Percentiles rank a stretch among this genome's conserved stretches.
These are phyloP conservation scores for Notamacropus eugenii DNA, from an alignment of 2,797 vertebrate genomes.

Conservation along the genomic window DNA sequence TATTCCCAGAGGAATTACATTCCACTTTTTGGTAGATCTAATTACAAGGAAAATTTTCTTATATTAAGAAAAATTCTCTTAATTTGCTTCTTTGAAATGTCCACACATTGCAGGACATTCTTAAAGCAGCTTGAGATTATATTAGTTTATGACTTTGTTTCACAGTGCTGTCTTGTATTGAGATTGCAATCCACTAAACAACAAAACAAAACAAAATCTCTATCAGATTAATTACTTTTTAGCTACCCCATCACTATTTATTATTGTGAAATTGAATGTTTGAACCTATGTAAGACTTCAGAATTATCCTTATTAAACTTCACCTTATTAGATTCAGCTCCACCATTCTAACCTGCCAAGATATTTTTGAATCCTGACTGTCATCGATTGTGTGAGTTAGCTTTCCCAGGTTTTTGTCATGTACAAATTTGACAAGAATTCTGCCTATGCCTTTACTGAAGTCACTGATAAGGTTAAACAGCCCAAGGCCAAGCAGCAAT, in stretches of 20 bases:
- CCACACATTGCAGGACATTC: neutral
- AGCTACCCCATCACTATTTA: neutral
- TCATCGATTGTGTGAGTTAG: neutral
- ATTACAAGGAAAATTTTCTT: neutral
- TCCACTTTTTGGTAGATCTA: neutral
- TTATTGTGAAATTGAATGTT: neutral
- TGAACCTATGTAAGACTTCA: neutral
- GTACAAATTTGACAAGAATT: neutral
- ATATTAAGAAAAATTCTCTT: neutral
- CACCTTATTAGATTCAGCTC: neutral
- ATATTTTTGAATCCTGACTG: neutral
- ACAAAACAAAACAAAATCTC: neutral
- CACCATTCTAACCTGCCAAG: neutral
- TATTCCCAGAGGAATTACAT: neutral
- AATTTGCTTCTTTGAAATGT: neutral
- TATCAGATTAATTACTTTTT: neutral
- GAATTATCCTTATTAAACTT: neutral
- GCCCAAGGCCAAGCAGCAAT: constrained; percentile 1
- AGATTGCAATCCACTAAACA: neutral
- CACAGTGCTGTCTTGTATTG: neutral
- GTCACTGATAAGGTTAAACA: neutral
- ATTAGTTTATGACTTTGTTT: neutral
- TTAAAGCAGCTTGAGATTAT: neutral
- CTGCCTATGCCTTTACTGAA: neutral
- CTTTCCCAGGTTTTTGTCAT: constrained; percentile 2